Evolutionary conservation across 2,797 vertebrate genomes (phyloP), one percentile per base, ranked within the genome.

Genomic region (Carapus acus): DNA sequence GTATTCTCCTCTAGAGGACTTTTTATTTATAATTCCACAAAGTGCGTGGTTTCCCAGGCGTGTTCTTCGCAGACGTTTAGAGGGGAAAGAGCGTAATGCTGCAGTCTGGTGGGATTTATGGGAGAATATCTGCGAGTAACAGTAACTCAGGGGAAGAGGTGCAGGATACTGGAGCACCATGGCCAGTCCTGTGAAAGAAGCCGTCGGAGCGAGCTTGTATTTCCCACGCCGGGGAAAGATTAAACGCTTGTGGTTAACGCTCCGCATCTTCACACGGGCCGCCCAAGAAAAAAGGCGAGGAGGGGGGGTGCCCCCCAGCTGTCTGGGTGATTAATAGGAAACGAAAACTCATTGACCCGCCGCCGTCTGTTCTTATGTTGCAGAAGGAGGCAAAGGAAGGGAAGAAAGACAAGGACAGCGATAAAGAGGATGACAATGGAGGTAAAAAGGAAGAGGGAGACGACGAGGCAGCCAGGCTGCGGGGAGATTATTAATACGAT

Each of bases 341-440:
- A 24, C 21, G 17, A 42, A 65, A 43, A 56, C 21, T n/a, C 21
- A 58, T 6, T 70, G 33, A 71, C 53, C 16, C 12, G 27, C 43
- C 49, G 44, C n/a, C 36, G 29, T 62, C 36, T 64, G 51, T 59
- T 70, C 45, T 53, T 42, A 3, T 65, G 42, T 62, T 71, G 62
- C 77, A 89, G 87, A 88, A 86, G 59, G 74, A 85, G 54, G 76
- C 60, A 3, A 86, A 88, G 54, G 84, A 79, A 6, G 86, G 76
- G 7, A 86, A 87, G 68, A 88, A 89, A 57, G 81, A 84, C 45
- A 86, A 85, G 49, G 80, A 83, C 51, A 58, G 67, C 3, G 80
- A 86, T 2, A 82, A 88, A 75, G 84, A 88, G 13, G 87, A 88
- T 0, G 85, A 89, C 4, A 88, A 88, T 0, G 64, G 80, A 69